phyloP scores from a whole-genome alignment of 1,140 invertebrate species.

The Nebria ingens region DNA sequence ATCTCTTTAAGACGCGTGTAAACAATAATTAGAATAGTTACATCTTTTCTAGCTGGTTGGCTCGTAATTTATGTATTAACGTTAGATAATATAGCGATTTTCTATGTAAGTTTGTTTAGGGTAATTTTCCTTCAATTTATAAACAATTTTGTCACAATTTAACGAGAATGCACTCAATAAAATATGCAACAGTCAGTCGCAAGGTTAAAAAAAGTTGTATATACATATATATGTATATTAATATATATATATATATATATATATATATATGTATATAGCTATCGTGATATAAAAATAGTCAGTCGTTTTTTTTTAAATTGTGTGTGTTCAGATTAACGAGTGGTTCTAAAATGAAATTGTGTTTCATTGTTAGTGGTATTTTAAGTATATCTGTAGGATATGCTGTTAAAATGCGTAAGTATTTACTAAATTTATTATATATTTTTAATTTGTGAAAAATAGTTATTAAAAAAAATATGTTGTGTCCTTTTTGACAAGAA shows the following conservation, averaged over 20 bases:
- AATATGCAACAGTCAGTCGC: background rate
- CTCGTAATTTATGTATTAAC: background rate
- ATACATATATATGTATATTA: background rate
- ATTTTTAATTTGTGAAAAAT: too few species aligned
- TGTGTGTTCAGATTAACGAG: too few species aligned
- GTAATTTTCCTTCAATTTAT: conserved; percentile 12
- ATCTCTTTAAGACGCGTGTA: too few species aligned
- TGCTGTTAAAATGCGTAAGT: background rate
- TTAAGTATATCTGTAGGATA: background rate
- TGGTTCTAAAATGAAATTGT: too few species aligned
- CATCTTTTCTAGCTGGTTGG: background rate
- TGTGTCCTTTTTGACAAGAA: too few species aligned
- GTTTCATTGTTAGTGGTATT: background rate
- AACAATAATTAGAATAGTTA: background rate
- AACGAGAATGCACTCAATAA: background rate
- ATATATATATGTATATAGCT: conserved; percentile 1
- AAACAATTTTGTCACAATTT: conserved; percentile 10
- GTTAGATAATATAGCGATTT: conserved; percentile 6
- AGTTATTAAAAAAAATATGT: too few species aligned
- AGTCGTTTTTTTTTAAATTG: too few species aligned
- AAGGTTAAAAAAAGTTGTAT: background rate
- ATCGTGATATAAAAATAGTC: too few species aligned
- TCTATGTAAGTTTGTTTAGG: conserved; percentile 10
- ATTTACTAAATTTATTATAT: too few species aligned
- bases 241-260: background rate